Evolutionary conservation across 2,888 invertebrate species (phyloP).

Genomic region (Colletes collaris): DNA sequence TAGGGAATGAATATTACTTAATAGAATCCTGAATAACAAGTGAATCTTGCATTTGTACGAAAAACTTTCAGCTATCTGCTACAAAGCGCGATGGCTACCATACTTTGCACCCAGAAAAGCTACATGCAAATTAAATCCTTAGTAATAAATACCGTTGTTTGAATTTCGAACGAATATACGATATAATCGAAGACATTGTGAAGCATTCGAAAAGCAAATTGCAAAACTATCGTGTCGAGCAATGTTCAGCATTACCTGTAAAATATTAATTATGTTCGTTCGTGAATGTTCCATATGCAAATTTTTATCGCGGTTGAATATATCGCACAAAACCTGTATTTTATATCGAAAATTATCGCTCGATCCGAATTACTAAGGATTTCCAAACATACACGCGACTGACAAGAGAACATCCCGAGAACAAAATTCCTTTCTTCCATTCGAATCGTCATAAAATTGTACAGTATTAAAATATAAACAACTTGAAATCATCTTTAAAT

Average conservation of each 20-base stretch:
- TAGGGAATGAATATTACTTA: neutral
- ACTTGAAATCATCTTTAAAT: too few species aligned
- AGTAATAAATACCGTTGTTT: slow-evolving; percentile 2
- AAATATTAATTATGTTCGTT: neutral
- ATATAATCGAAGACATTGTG: neutral
- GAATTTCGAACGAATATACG: neutral
- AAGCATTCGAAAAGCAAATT: neutral
- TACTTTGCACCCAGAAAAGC: slow-evolving; percentile 6
- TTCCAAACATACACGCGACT: slow-evolving; percentile 18
- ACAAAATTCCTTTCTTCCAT: too few species aligned
- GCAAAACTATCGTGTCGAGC: neutral
- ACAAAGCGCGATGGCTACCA: neutral
- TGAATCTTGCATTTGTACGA: slow-evolving; percentile 20
- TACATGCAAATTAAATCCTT: slow-evolving; percentile 24
- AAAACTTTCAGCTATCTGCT: slow-evolving; percentile 11
- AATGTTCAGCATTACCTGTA: neutral
- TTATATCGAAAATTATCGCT: neutral
- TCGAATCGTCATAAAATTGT: too few species aligned
- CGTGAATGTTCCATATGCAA: neutral
- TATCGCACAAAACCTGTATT: neutral
- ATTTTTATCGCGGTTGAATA: neutral
- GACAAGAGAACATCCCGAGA: too few species aligned
- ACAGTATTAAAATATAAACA: too few species aligned
- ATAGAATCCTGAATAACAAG: slow-evolving; percentile 5
- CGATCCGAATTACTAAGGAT: slow-evolving; percentile 33